Percentiles rank a stretch among this genome's conserved stretches.
Evolutionary conservation across 2,888 invertebrate genomes (phyloP).

Genomic region (Cerceris rybyensis): DNA sequence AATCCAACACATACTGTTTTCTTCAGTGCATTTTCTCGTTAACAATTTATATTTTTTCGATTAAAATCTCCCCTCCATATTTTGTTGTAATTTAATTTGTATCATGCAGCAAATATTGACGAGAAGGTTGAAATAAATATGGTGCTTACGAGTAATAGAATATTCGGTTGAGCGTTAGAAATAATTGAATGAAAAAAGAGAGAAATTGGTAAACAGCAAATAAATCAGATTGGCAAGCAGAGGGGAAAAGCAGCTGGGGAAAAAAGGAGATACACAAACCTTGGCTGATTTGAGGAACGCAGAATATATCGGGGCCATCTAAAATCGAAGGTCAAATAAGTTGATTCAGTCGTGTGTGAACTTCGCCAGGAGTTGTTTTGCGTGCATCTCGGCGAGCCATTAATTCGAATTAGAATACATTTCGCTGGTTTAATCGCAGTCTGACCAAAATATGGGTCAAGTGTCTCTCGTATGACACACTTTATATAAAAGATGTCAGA

Average conservation of each 20-base stretch:
- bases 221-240: too few species aligned
- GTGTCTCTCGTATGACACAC: conserved; percentile 34
- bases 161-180: neutral
- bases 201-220: neutral
- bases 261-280: conserved; percentile 19
- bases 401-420: conserved; percentile 49
- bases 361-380: conserved; percentile 30
- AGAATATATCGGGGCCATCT: conserved; percentile 37
- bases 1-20: too few species aligned
- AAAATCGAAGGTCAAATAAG: conserved; percentile 43
- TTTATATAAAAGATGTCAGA: conserved; percentile 22
- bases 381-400: conserved; percentile 38
- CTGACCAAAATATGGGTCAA: conserved; percentile 39
- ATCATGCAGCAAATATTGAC: too few species aligned
- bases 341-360: conserved; percentile 33
- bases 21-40: too few species aligned
- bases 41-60: too few species aligned
- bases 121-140: too few species aligned
- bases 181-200: conserved; percentile 1
- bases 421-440: conserved; percentile 21
- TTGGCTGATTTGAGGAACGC: conserved; percentile 1
- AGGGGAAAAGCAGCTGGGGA: too few species aligned
- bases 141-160: too few species aligned
- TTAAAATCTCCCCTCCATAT: too few species aligned
- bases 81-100: too few species aligned